These are phyloP conservation scores for Galendromus occidentalis DNA, from an alignment of 1,140 invertebrate species.

Conservation along the genomic window DNA sequence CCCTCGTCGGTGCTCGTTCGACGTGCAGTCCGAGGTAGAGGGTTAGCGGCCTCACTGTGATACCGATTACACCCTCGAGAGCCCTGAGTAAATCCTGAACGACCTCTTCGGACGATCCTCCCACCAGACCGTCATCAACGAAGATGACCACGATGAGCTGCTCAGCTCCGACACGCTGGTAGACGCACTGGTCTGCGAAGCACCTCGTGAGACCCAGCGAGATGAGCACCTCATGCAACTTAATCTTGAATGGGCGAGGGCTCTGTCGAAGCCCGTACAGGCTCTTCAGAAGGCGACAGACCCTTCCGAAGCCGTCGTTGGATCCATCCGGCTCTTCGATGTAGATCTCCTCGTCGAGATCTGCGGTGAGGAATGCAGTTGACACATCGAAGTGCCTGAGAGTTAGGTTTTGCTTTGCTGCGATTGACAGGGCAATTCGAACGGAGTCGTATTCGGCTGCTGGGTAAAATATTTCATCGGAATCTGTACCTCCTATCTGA, in stretches of 20 bases:
- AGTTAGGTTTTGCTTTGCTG: slow-evolving; percentile 22
- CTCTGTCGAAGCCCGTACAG: neutral
- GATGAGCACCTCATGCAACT: neutral
- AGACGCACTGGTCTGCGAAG: neutral
- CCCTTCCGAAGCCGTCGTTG: neutral
- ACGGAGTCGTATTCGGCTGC: no score
- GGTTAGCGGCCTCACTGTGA: no score
- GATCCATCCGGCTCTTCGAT: neutral
- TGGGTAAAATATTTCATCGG: no score
- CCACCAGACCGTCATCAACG: no score
- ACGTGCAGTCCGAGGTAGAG: no score
- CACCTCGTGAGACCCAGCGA: neutral
- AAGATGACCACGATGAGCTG: no score
- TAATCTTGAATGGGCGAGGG: neutral
- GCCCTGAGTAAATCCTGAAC: no score
- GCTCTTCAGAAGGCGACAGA: neutral
- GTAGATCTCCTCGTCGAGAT: neutral
- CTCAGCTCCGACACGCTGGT: neutral
- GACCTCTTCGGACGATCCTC: no score
- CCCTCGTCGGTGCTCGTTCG: no score
- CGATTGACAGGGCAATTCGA: no score
- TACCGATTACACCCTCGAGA: no score
- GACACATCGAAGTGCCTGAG: no score
- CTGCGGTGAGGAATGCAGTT: neutral
- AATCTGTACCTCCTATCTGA: slow-evolving; percentile 26